Evolutionary conservation across 2,888 invertebrate species (phyloP).

Genomic region (Ligdia adustata): DNA sequence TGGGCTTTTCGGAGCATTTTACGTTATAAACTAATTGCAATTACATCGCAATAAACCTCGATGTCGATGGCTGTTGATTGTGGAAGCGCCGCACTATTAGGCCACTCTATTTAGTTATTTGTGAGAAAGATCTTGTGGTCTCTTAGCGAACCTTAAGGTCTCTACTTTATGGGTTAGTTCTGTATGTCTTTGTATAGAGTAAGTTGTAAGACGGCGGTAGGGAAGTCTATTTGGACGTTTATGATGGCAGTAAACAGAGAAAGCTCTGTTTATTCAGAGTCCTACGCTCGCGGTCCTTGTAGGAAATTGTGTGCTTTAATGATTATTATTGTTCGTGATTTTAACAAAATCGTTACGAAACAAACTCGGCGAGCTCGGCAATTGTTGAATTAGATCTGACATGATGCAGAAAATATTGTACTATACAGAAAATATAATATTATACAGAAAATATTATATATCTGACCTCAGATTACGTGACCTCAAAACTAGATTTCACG

Average conservation of each 20-base stretch:
- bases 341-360: not conserved
- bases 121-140: slow-evolving; percentile 6
- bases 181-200: slow-evolving; percentile 14
- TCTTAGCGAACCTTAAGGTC: not conserved
- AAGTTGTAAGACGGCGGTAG: slow-evolving; percentile 31
- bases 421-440: too few relatives aligned
- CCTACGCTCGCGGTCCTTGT: slow-evolving; percentile 25
- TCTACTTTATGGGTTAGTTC: slow-evolving; percentile 11
- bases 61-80: slow-evolving; percentile 41
- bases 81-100: slow-evolving; percentile 40
- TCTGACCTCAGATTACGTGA: too few relatives aligned
- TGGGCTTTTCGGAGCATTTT: slow-evolving; percentile 28
- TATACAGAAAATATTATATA: too few relatives aligned
- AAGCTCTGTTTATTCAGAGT: slow-evolving; percentile 31
- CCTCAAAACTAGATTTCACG: too few relatives aligned
- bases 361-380: too few relatives aligned
- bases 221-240: slow-evolving; percentile 41
- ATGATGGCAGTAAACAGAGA: slow-evolving; percentile 33
- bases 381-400: too few relatives aligned
- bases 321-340: slow-evolving; percentile 4
- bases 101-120: slow-evolving; percentile 35
- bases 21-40: slow-evolving; percentile 37
- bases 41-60: slow-evolving; percentile 31
- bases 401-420: too few relatives aligned
- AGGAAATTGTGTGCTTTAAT: slow-evolving; percentile 16